Percentiles rank a stretch among this genome's conserved stretches.
These are phyloP conservation scores for Philotrypesis tridentata DNA, from an alignment of 1,140 invertebrate species.

Conservation along the genomic window DNA sequence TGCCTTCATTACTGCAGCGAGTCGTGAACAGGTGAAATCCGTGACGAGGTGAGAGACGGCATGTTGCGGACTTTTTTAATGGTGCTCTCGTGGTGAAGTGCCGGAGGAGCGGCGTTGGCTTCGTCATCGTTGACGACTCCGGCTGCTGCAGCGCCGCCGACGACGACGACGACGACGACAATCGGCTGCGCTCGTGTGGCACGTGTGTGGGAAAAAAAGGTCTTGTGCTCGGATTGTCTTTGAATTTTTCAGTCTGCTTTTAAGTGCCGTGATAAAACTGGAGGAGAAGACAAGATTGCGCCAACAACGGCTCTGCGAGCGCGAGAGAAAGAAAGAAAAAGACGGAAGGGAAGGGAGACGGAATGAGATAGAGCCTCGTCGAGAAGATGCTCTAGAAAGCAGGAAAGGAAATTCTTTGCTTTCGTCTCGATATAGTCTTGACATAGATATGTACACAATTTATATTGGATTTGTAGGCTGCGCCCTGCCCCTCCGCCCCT, in stretches of 20 bases:
- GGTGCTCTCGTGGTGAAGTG: conserved; percentile 11
- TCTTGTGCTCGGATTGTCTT: conserved; percentile 43
- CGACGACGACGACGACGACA: conserved; percentile 33
- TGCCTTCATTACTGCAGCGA: not conserved
- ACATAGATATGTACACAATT: no score
- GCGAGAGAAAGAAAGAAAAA: no score
- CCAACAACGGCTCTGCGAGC: not conserved
- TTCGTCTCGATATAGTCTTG: no score
- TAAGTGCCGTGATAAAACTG: conserved; percentile 45
- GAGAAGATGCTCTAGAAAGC: not conserved
- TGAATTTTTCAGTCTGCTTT: conserved; percentile 47
- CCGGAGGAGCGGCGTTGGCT: not conserved
- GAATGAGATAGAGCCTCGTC: not conserved
- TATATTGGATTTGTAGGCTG: no score
- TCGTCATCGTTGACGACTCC: conserved; percentile 15
- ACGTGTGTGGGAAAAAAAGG: not conserved
- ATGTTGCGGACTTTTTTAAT: conserved; percentile 26
- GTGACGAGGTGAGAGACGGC: not conserved
- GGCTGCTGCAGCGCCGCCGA: no score
- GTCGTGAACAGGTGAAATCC: not conserved
- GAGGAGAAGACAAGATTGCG: not conserved
- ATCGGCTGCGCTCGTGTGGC: not conserved
- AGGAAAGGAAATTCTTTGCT: not conserved
- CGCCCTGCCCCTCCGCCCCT: no score
- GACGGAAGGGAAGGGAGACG: not conserved